Evolutionary conservation across 2,797 vertebrate species (phyloP).

Genomic region (Dicrostonyx torquatus): DNA sequence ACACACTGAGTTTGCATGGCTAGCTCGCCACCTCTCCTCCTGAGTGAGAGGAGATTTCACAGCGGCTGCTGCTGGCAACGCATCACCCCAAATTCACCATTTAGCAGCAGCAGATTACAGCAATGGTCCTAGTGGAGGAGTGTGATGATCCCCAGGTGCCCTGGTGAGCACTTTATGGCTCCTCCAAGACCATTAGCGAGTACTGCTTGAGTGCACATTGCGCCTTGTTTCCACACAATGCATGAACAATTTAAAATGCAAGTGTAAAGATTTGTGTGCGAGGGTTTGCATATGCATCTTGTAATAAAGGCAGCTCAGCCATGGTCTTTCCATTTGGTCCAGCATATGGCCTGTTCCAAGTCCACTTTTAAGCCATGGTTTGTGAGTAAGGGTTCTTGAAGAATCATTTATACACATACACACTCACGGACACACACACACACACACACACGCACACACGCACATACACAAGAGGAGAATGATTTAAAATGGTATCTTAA

Average conservation of each 20-base stretch:
- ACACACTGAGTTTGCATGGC: neutral
- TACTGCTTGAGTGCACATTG: slow-evolving; percentile 63
- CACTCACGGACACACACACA: neutral
- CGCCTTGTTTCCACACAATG: slow-evolving; percentile 44
- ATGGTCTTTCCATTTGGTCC: neutral
- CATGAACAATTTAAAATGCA: slow-evolving; percentile 64
- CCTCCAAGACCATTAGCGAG: slow-evolving; percentile 55
- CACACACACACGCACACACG: neutral
- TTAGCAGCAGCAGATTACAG: neutral
- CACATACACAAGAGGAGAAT: neutral
- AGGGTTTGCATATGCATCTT: neutral
- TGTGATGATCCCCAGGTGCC: neutral
- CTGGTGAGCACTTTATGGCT: slow-evolving; percentile 68
- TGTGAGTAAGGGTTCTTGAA: neutral
- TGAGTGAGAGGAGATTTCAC: no score
- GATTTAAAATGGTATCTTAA: neutral
- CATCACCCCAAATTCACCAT: neutral
- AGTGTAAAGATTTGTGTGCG: neutral
- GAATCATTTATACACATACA: neutral
- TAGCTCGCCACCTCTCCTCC: fast-evolving
- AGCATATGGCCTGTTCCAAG: neutral
- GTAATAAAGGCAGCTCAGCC: neutral
- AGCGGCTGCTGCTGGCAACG: neutral
- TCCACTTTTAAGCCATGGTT: neutral
- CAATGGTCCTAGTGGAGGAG: neutral